Evolutionary conservation across 2,113 vertebrate genomes (phyloP).

Genomic region (Herpetotheres cachinnans): DNA sequence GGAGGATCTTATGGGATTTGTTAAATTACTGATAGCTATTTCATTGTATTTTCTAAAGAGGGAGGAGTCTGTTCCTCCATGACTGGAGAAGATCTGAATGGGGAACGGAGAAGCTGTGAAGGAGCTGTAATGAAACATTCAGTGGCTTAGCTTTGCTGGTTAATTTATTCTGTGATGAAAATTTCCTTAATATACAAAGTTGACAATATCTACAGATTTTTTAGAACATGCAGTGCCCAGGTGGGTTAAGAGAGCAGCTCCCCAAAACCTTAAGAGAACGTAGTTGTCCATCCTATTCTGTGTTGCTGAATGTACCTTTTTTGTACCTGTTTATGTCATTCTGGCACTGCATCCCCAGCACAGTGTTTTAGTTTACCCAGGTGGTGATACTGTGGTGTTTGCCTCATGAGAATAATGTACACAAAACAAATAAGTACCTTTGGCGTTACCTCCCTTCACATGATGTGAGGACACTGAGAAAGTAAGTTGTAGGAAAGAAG

Average conservation of each 20-base stretch:
- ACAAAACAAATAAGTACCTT: background rate
- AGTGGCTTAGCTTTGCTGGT: background rate
- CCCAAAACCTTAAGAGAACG: background rate
- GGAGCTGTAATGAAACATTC: background rate
- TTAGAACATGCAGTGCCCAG: background rate
- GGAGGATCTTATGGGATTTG: background rate
- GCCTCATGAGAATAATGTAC: background rate
- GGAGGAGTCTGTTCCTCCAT: background rate
- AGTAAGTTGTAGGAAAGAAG: background rate
- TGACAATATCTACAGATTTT: background rate
- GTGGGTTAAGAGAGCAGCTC: background rate
- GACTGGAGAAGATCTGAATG: background rate
- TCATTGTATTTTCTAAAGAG: background rate
- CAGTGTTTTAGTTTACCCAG: background rate
- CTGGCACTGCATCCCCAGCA: background rate
- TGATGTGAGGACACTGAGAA: background rate
- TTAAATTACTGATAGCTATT: background rate
- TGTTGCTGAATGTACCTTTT: background rate
- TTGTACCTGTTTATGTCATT: background rate
- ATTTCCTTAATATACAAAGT: background rate
- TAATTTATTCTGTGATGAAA: background rate
- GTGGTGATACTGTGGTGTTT: background rate
- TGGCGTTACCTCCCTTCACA: background rate
- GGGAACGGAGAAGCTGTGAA: background rate
- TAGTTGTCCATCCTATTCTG: background rate